phyloP scores from a whole-genome alignment of 2,113 vertebrate species.

The Grammomys dolichurus region DNA sequence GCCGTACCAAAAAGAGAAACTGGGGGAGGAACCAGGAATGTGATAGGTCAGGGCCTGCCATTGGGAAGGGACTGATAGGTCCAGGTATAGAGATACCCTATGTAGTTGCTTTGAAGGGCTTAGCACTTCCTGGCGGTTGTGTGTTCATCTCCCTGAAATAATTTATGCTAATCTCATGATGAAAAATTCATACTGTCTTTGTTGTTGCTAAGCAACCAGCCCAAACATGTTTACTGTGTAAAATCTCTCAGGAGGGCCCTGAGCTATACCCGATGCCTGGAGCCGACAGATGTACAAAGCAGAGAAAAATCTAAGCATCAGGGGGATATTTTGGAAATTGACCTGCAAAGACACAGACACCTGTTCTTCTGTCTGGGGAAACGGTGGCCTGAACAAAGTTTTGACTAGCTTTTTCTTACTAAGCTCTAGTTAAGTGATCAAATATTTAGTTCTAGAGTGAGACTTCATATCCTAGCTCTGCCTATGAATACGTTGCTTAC shows the following conservation, averaged over 20 bases:
- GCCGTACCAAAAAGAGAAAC: not conserved
- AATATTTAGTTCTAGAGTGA: not conserved
- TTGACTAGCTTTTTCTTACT: not conserved
- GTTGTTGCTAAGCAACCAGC: conserved; percentile 78
- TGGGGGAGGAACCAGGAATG: not conserved
- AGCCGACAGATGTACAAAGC: not conserved
- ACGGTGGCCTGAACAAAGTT: not conserved
- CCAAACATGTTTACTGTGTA: conserved; percentile 80
- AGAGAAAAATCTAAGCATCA: not conserved
- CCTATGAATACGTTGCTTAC: not conserved
- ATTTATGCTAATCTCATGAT: conserved; percentile 66
- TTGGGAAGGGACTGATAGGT: not conserved
- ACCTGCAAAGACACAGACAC: not conserved
- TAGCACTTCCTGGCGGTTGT: not conserved
- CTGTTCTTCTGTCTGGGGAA: not conserved
- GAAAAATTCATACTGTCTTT: conserved; percentile 75
- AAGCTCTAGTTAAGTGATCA: not conserved
- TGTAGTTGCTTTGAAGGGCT: not conserved
- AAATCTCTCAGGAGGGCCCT: conserved; percentile 48
- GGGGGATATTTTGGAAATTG: not conserved
- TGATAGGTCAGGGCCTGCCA: not conserved
- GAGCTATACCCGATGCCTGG: not conserved
- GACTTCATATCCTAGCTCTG: not conserved
- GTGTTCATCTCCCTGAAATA: conserved; percentile 74
- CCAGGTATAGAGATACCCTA: not conserved